Evolutionary conservation across 1,140 invertebrate species (phyloP).

Genomic region (Latrodectus geometricus): DNA sequence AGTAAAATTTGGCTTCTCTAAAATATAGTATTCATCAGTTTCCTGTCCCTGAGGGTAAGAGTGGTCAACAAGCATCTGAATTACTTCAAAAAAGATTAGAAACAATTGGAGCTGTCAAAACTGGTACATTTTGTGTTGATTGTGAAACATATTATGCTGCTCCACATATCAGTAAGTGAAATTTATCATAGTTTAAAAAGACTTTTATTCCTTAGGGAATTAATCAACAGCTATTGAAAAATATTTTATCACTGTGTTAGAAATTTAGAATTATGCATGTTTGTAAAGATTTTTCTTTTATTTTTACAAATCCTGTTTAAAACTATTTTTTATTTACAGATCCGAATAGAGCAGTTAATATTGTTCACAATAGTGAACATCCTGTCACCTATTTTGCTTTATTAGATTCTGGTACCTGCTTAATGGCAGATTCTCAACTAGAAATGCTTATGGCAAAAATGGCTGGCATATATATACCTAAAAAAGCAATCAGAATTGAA

Average conservation of each 20-base stretch:
- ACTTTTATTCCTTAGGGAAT: no score
- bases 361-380: slow-evolving; percentile 94
- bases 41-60: slow-evolving; percentile 64
- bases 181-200: background rate
- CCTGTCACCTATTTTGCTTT: slow-evolving; percentile 94
- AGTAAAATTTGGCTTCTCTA: background rate
- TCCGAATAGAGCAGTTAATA: slow-evolving; percentile 83
- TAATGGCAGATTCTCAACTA: slow-evolving; percentile 85
- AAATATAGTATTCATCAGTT: slow-evolving; percentile 61
- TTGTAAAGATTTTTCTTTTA: background rate
- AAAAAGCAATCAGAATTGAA: slow-evolving; percentile 83
- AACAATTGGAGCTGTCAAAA: slow-evolving; percentile 85
- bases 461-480: slow-evolving; percentile 85
- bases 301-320: background rate
- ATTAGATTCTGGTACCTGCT: slow-evolving; percentile 79
- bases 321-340: slow-evolving; percentile 64
- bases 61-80: slow-evolving; percentile 73
- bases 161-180: slow-evolving; percentile 67
- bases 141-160: slow-evolving; percentile 92
- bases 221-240: background rate
- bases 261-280: no score
- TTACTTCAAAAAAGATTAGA: slow-evolving; percentile 85
- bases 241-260: background rate
- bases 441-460: slow-evolving; percentile 92
- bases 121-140: slow-evolving; percentile 91